Evolutionary conservation across 2,888 invertebrate genomes (phyloP).

Genomic region (Lacanobia wlatinum): DNA sequence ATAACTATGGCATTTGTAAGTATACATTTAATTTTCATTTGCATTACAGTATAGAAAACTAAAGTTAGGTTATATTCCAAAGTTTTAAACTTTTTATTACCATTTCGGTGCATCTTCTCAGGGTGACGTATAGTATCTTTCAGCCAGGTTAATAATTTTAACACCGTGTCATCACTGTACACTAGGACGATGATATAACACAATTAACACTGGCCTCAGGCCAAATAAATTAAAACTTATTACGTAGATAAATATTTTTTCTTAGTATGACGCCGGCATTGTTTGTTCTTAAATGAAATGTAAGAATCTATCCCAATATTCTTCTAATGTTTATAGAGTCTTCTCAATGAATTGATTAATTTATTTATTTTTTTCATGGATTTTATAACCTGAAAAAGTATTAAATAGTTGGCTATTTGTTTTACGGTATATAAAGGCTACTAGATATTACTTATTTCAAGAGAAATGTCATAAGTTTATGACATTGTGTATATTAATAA

Average conservation of each 20-base stretch:
- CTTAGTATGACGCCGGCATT: neutral
- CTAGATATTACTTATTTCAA: neutral
- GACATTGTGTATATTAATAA: neutral
- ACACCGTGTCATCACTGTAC: neutral
- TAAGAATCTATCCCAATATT: neutral
- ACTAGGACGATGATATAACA: neutral
- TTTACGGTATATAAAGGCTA: neutral
- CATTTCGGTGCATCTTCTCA: neutral
- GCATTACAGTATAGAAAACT: neutral
- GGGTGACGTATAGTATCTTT: neutral
- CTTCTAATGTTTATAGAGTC: neutral
- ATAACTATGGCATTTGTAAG: slow-evolving; percentile 79
- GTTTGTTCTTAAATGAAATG: neutral
- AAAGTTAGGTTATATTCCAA: slow-evolving; percentile 49
- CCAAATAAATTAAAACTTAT: slow-evolving; percentile 8
- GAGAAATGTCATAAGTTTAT: neutral
- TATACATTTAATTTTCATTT: slow-evolving; percentile 50
- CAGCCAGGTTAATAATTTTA: neutral
- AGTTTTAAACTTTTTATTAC: slow-evolving; percentile 18
- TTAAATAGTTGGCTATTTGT: neutral
- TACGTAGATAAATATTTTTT: neutral
- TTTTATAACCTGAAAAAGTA: slow-evolving; percentile 35
- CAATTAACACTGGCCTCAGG: neutral
- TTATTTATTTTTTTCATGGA: neutral
- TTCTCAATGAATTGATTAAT: neutral